Conservation (phyloP, 2,888 invertebrate species). For the Pristionchus mayeri region DNA sequence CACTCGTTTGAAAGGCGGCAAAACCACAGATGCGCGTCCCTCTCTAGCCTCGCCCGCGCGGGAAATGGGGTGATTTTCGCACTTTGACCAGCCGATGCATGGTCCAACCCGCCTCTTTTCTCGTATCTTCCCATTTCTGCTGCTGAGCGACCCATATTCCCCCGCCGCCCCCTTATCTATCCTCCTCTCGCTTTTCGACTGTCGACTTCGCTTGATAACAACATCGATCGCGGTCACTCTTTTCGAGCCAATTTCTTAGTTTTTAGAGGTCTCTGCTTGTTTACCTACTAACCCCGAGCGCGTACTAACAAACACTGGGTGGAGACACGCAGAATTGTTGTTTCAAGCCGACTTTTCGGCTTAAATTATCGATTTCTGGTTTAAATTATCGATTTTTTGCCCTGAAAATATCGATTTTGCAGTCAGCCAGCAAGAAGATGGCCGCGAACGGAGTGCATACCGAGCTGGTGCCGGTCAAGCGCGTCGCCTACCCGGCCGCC, state of each 20-base stretch:
- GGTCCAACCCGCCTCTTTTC: background rate
- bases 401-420: background rate
- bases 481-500: slow-evolving; percentile 52
- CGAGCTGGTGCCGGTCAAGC: slow-evolving; percentile 17
- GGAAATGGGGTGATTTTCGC: slow-evolving; percentile 42
- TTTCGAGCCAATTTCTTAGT: too few species aligned
- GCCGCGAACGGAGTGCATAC: slow-evolving; percentile 30
- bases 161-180: background rate
- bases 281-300: too few species aligned
- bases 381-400: too few species aligned
- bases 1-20: background rate
- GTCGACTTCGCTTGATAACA: background rate
- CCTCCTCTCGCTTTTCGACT: background rate
- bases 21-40: background rate
- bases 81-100: background rate
- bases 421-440: slow-evolving; percentile 46
- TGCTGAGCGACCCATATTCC: background rate
- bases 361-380: too few species aligned
- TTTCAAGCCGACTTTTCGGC: too few species aligned
- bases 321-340: too few species aligned
- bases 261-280: too few species aligned
- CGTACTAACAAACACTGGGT: too few species aligned
- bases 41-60: background rate
- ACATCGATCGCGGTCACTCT: background rate
- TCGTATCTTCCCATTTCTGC: background rate